A percentile compares a stretch with the other conserved stretches of the same genome.
Evolutionary conservation across 2,113 vertebrate genomes (phyloP).

Genomic region (Tylochromis polylepis): DNA sequence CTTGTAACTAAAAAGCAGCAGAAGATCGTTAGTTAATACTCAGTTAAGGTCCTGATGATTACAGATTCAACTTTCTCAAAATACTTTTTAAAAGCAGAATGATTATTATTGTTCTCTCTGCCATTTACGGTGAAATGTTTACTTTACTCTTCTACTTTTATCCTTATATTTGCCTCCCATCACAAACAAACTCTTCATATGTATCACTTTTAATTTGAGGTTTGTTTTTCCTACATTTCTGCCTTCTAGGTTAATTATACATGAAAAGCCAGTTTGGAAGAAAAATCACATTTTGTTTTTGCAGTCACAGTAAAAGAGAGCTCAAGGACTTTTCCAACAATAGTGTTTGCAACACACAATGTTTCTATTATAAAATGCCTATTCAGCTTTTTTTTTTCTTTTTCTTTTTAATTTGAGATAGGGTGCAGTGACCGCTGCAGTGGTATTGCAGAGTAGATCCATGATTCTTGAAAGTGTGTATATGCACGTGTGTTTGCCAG

Average conservation of each 20-base stretch:
- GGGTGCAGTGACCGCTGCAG: constrained; percentile 52
- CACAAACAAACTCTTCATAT: background rate
- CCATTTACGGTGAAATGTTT: background rate
- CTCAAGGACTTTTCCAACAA: background rate
- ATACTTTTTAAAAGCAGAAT: background rate
- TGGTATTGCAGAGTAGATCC: background rate
- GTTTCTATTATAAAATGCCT: constrained; percentile 21
- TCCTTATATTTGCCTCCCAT: background rate
- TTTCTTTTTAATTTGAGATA: constrained; percentile 23
- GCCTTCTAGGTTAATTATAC: background rate
- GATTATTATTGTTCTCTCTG: background rate
- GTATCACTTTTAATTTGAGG: background rate
- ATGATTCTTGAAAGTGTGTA: background rate
- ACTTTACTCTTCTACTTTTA: background rate
- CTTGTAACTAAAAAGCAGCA: background rate
- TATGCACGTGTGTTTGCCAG: background rate
- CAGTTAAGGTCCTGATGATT: background rate
- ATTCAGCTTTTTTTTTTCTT: constrained; percentile 35
- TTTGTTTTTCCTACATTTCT: background rate
- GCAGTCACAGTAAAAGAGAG: background rate
- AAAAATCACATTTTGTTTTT: background rate
- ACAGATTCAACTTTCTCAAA: background rate
- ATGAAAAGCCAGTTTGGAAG: background rate
- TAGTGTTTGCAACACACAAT: background rate
- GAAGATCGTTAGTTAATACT: background rate